Evolutionary conservation across 1,140 invertebrate species (phyloP).

Genomic region (Brachionus plicatilis): DNA sequence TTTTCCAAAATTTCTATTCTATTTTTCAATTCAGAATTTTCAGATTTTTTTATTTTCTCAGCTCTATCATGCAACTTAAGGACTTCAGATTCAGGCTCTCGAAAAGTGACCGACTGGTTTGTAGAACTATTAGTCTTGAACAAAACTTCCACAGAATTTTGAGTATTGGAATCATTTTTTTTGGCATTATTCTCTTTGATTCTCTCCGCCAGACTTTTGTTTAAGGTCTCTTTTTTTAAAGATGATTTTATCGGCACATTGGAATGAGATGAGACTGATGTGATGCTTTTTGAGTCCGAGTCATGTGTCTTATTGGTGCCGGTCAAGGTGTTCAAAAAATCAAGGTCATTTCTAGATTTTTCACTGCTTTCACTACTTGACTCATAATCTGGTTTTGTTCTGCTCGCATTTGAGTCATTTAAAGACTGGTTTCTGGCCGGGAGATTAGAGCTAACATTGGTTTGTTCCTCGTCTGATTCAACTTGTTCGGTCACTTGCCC

Average conservation of each 20-base stretch:
- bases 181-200: background rate
- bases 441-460: background rate
- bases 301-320: background rate
- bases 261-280: constrained; percentile 6
- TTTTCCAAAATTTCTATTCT: constrained; percentile 5
- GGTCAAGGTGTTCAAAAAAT: background rate
- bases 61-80: background rate
- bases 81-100: constrained; percentile 10
- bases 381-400: constrained; percentile 12
- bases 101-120: constrained; percentile 25
- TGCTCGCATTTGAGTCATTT: background rate
- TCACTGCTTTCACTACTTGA: background rate
- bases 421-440: background rate
- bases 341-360: background rate
- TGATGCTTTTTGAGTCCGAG: background rate
- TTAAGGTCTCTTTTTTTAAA: background rate
- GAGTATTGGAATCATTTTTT: background rate
- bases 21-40: background rate
- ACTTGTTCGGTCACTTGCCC: background rate
- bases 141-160: background rate
- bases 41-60: background rate
- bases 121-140: background rate
- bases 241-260: background rate
- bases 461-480: background rate
- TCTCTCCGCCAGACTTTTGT: background rate